These are phyloP conservation scores for Dasyprocta punctata DNA, from an alignment of 2,113 vertebrate species.

Conservation along the genomic window DNA sequence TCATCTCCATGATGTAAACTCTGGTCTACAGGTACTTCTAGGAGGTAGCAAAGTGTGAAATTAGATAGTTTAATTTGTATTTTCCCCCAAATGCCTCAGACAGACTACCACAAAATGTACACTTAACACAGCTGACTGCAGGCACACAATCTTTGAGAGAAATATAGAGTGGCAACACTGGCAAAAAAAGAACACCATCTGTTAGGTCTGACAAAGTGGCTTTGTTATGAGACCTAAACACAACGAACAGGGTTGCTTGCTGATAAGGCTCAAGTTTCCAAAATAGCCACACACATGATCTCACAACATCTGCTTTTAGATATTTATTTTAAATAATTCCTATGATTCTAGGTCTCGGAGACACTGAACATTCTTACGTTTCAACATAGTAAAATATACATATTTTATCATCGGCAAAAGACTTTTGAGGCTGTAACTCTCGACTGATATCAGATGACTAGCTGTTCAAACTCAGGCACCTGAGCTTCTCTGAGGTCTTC, in stretches of 20 bases:
- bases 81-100: neutral
- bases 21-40: neutral
- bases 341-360: neutral
- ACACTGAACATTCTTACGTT: neutral
- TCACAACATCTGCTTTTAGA: neutral
- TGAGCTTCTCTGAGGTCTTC: neutral
- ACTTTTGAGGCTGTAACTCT: neutral
- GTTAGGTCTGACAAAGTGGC: neutral
- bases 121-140: neutral
- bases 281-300: neutral
- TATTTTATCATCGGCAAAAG: neutral
- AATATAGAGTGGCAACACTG: neutral
- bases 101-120: neutral
- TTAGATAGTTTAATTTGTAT: neutral
- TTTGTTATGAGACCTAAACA: neutral
- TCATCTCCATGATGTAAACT: neutral
- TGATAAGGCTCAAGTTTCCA: neutral
- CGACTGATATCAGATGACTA: neutral
- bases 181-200: conserved; percentile 16
- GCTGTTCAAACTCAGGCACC: neutral
- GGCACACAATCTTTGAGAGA: neutral
- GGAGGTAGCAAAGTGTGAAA: neutral
- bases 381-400: neutral
- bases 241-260: neutral
- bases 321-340: conserved; percentile 24